These are phyloP conservation scores for Tachystola acroxantha DNA, from an alignment of 2,888 invertebrate species.

Conservation along the genomic window DNA sequence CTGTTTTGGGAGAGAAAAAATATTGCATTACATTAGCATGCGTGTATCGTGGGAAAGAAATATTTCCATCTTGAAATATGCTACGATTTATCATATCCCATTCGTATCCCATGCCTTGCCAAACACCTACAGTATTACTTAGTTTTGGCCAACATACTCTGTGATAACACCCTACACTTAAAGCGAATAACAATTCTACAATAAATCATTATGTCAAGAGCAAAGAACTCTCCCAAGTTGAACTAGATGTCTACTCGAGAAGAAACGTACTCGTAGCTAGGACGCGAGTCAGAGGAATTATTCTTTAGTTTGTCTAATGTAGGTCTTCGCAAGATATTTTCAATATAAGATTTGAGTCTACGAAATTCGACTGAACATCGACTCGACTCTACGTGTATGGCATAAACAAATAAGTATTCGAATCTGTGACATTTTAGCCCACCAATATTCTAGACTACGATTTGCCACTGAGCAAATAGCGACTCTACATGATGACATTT, in stretches of 20 bases:
- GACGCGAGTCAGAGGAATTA: too few species aligned
- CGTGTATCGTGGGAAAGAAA: background rate
- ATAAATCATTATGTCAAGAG: conserved; percentile 12
- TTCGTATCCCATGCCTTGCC: background rate
- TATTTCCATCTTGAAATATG: background rate
- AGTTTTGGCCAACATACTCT: too few species aligned
- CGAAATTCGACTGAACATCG: too few species aligned
- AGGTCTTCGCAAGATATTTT: too few species aligned
- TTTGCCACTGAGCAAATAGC: too few species aligned
- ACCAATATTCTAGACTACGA: too few species aligned
- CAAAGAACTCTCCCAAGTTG: conserved; percentile 1
- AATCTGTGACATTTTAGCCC: too few species aligned
- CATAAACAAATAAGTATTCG: too few species aligned
- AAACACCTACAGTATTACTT: background rate
- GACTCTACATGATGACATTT: too few species aligned
- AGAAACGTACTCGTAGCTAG: background rate
- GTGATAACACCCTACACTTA: background rate
- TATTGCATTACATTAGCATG: background rate
- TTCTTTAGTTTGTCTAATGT: too few species aligned
- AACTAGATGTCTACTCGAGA: background rate
- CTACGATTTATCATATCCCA: conserved; percentile 1
- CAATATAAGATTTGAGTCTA: too few species aligned
- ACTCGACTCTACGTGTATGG: too few species aligned
- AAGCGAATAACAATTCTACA: conserved; percentile 2
- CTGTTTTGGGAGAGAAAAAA: background rate